phyloP scores from a whole-genome alignment of 2,113 vertebrate genomes.

The Megatriorchis doriae region DNA sequence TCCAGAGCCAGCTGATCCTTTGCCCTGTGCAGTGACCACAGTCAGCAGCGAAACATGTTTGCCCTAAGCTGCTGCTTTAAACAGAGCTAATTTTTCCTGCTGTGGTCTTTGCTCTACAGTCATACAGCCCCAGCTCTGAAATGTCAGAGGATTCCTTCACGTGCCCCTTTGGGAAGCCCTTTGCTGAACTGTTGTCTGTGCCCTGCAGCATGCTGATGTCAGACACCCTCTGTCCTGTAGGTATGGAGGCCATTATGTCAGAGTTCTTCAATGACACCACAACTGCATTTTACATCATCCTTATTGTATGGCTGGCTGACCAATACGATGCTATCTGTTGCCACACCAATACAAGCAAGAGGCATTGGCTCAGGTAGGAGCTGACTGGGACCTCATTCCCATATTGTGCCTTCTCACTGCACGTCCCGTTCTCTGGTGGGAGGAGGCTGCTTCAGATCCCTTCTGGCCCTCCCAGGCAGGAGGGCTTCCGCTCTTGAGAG shows the following conservation, averaged over 20 bases:
- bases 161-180: not conserved
- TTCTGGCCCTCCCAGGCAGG: not conserved
- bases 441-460: not conserved
- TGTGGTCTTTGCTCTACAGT: too few species aligned
- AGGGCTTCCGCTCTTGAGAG: rapidly evolving
- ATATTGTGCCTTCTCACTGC: rapidly evolving
- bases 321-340: slow-evolving; percentile 98
- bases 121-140: not conserved
- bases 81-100: not conserved
- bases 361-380: slow-evolving; percentile 92
- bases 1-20: rapidly evolving
- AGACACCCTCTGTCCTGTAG: slow-evolving; percentile 47
- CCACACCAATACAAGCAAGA: slow-evolving; percentile 96
- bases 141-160: too few species aligned
- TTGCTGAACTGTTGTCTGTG: not conserved
- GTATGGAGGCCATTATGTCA: slow-evolving; percentile 99
- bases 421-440: rapidly evolving
- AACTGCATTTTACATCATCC: slow-evolving; percentile 97
- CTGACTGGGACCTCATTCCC: not conserved
- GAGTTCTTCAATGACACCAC: slow-evolving; percentile 99
- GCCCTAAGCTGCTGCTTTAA: not conserved
- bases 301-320: slow-evolving; percentile 97
- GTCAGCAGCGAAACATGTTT: not conserved
- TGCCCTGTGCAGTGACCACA: not conserved
- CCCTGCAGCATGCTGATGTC: not conserved